phyloP scores from a whole-genome alignment of 2,113 vertebrate genomes.

The Sterrhoptilus dennistouni region DNA sequence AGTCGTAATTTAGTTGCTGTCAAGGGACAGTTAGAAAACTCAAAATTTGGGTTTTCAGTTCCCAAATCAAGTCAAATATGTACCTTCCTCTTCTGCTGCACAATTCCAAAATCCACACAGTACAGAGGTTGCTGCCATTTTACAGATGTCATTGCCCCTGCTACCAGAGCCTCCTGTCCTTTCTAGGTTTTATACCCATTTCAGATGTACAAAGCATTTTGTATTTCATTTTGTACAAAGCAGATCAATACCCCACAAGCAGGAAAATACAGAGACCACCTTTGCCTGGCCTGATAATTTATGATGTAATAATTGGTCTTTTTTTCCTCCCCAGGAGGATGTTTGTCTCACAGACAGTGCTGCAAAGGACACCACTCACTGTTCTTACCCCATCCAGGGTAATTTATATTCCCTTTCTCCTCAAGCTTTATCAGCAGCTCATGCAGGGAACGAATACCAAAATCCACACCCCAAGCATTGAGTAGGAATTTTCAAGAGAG shows the following conservation, averaged over 20 bases:
- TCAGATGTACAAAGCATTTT: neutral
- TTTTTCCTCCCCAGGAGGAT: neutral
- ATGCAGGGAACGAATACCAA: neutral
- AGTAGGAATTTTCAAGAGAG: neutral
- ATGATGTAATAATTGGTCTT: neutral
- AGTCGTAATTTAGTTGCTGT: neutral
- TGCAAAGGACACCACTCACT: neutral
- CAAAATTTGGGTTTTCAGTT: neutral
- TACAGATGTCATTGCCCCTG: rapidly evolving
- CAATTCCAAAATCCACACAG: rapidly evolving
- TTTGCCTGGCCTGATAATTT: neutral
- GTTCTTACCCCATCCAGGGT: neutral
- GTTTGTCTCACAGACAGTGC: neutral
- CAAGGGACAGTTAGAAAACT: neutral
- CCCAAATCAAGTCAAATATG: neutral
- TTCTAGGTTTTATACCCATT: neutral
- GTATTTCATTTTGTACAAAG: neutral
- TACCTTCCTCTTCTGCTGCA: neutral
- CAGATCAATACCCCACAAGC: neutral
- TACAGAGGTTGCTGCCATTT: neutral
- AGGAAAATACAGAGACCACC: neutral
- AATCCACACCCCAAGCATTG: neutral
- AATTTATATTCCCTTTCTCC: neutral
- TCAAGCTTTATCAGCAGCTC: neutral
- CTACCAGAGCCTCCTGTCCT: neutral